A percentile compares a stretch with the other conserved stretches of the same genome.
Conservation (phyloP, 2,888 invertebrate genomes). For the Erebia ligea region DNA sequence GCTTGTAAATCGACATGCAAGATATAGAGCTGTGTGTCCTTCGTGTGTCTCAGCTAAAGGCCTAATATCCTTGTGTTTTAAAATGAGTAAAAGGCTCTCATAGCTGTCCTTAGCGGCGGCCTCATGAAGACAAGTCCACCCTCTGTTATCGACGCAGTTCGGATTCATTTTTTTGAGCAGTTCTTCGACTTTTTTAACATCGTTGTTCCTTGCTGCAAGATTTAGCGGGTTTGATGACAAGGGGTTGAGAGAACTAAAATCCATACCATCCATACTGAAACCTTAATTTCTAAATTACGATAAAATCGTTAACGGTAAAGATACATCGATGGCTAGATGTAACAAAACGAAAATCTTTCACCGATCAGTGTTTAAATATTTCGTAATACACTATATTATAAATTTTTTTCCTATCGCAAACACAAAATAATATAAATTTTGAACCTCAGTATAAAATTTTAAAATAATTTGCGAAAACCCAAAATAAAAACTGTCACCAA, state of each 20-base stretch:
- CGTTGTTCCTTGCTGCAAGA: constrained; percentile 72
- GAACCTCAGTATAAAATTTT: no score
- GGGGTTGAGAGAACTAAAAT: constrained; percentile 81
- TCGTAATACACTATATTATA: no score
- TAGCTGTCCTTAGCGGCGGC: constrained; percentile 73
- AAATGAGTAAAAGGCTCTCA: constrained; percentile 62
- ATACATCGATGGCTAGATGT: no score
- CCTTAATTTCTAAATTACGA: neutral
- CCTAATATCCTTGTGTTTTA: constrained; percentile 62
- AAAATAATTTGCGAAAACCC: no score
- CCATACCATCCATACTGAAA: constrained; percentile 54
- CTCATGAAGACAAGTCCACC: constrained; percentile 81
- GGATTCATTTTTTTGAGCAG: constrained; percentile 73
- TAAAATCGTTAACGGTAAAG: no score
- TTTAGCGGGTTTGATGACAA: constrained; percentile 71
- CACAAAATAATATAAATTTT: no score
- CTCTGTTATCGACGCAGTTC: constrained; percentile 77
- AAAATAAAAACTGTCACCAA: no score
- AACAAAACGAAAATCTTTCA: no score
- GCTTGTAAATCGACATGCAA: constrained; percentile 66
- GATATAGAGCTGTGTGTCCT: constrained; percentile 76
- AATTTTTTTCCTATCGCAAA: no score
- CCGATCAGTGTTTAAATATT: no score
- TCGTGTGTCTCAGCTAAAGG: constrained; percentile 72
- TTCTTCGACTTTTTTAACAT: constrained; percentile 58